Evolutionary conservation across 2,888 invertebrate genomes (phyloP).

Genomic region (Sthenelais limicola): DNA sequence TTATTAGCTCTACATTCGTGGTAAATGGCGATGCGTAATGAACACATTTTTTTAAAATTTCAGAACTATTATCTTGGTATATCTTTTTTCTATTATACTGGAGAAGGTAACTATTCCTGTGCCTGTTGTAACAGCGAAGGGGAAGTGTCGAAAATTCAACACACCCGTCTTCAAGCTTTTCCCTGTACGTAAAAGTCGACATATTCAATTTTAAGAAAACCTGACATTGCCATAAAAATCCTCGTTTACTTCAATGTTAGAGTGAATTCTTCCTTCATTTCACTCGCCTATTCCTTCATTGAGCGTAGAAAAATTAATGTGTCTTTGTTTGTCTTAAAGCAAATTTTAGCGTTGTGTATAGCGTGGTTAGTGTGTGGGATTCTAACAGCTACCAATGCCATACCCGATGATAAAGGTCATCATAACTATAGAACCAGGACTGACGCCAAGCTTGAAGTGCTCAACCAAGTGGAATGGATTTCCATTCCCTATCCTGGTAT

Average conservation of each 20-base stretch:
- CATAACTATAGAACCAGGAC: background rate
- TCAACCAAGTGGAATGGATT: background rate
- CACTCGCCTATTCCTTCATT: too few relatives aligned
- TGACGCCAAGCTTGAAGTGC: slow-evolving; percentile 11
- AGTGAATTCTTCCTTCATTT: too few relatives aligned
- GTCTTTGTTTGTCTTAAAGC: background rate
- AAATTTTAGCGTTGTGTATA: slow-evolving; percentile 6
- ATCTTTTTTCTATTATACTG: slow-evolving; percentile 15
- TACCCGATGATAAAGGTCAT: background rate
- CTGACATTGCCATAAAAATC: too few relatives aligned
- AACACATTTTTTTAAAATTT: too few relatives aligned
- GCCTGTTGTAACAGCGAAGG: background rate
- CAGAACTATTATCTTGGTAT: slow-evolving; percentile 10
- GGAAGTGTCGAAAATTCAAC: background rate
- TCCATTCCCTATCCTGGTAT: slow-evolving; percentile 8
- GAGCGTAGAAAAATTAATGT: too few relatives aligned
- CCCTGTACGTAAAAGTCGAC: slow-evolving; percentile 13
- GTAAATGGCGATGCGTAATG: too few relatives aligned
- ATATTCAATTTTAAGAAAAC: too few relatives aligned
- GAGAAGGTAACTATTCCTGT: slow-evolving; percentile 2
- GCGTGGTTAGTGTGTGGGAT: slow-evolving; percentile 10
- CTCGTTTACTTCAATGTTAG: too few relatives aligned
- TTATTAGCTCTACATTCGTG: too few relatives aligned
- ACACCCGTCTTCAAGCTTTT: slow-evolving; percentile 2
- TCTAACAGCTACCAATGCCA: slow-evolving; percentile 5